Conservation (phyloP, 1,140 invertebrate genomes). For the Lucilia cuprina region DNA sequence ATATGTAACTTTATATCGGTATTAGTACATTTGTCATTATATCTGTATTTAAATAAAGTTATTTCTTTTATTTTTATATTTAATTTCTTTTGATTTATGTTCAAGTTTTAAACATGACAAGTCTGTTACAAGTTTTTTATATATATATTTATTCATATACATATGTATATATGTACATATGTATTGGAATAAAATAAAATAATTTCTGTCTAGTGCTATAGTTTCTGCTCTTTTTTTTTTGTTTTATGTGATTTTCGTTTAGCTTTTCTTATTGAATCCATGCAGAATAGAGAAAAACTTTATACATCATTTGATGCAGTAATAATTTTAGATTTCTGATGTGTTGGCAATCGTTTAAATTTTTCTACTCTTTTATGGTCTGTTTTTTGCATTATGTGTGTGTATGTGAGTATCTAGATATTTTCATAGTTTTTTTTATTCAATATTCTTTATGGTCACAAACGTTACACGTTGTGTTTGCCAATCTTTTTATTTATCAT, state of each 20-base stretch:
- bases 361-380: neutral
- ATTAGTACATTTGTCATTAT: too few relatives aligned
- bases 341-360: conserved; percentile 8
- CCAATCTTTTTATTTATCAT: conserved; percentile 20
- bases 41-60: too few relatives aligned
- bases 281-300: neutral
- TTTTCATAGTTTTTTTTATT: neutral
- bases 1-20: too few relatives aligned
- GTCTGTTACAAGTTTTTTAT: neutral
- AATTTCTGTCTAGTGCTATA: neutral
- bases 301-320: conserved; percentile 23
- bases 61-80: neutral
- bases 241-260: neutral
- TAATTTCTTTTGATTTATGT: neutral
- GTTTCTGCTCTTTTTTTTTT: neutral
- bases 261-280: neutral
- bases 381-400: neutral
- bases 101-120: neutral
- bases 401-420: too few relatives aligned
- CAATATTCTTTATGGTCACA: neutral
- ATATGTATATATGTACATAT: neutral
- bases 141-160: neutral
- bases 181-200: neutral
- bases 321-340: conserved; percentile 6
- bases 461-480: neutral